Conservation (phyloP, 1,140 invertebrate species). For the Druon quercuslanigerum region DNA sequence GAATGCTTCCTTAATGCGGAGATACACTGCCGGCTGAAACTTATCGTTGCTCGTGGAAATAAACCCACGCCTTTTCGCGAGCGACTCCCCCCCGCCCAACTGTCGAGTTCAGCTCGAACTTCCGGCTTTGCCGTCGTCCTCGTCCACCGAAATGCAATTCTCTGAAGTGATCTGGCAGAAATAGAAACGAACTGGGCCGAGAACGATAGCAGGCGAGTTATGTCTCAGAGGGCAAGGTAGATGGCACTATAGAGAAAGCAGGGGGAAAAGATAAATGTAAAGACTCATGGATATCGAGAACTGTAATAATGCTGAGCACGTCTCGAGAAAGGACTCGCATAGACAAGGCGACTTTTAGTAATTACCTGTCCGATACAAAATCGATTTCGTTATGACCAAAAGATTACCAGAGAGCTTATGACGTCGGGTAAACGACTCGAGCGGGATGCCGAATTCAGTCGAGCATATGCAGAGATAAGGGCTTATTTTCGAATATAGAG, state of each 20-base stretch:
- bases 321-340: slow-evolving; percentile 14
- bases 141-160: slow-evolving; percentile 21
- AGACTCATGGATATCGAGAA: not conserved
- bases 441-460: not conserved
- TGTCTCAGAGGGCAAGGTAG: not conserved
- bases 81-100: not conserved
- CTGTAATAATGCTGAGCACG: slow-evolving; percentile 26
- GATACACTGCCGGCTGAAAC: slow-evolving; percentile 9
- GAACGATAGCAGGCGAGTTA: not conserved
- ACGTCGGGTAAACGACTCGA: not conserved
- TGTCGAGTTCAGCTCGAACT: not conserved
- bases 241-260: not conserved
- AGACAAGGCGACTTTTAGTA: slow-evolving; percentile 22
- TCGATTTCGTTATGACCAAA: slow-evolving; percentile 15
- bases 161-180: slow-evolving; percentile 11
- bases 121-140: slow-evolving; percentile 3
- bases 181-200: slow-evolving; percentile 23
- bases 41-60: slow-evolving; percentile 17
- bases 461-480: slow-evolving; percentile 4
- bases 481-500: not conserved
- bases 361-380: slow-evolving; percentile 29
- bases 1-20: slow-evolving; percentile 8
- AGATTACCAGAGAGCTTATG: not conserved
- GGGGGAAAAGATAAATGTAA: not conserved
- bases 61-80: slow-evolving; percentile 17